Conservation (phyloP, 2,888 invertebrate genomes). For the Agonum fuliginosum region DNA sequence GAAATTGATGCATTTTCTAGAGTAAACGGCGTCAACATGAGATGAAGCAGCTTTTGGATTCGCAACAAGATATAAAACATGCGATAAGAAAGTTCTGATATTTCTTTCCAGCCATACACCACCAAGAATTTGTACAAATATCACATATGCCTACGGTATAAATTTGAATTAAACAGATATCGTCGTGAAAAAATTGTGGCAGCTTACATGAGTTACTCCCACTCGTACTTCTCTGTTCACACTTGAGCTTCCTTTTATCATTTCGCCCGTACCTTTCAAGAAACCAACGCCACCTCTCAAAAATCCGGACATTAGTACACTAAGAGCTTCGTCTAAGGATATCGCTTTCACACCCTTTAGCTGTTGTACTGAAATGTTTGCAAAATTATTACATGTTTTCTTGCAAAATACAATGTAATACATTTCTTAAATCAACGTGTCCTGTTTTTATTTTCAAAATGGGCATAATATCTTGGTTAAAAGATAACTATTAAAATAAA, state of each 20-base stretch:
- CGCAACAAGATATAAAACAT: constrained; percentile 93
- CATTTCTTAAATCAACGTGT: background rate
- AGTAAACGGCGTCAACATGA: constrained; percentile 98
- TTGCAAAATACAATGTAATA: too few relatives aligned
- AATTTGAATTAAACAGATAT: constrained; percentile 23
- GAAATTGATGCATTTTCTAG: constrained; percentile 97
- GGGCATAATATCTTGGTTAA: too few relatives aligned
- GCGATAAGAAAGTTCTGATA: constrained; percentile 88
- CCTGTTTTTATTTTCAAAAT: background rate
- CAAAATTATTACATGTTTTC: too few relatives aligned
- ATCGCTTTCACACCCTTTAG: constrained; percentile 80
- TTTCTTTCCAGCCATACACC: constrained; percentile 96
- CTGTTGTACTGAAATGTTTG: constrained; percentile 74
- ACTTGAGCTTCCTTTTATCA: constrained; percentile 95
- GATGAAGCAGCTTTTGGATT: constrained; percentile 97
- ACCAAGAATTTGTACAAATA: constrained; percentile 95
- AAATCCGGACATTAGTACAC: constrained; percentile 94
- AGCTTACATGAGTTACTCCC: constrained; percentile 94
- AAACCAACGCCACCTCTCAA: constrained; percentile 95
- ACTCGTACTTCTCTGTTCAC: constrained; percentile 97
- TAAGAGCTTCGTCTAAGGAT: constrained; percentile 93
- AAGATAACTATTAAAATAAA: too few relatives aligned
- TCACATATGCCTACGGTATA: constrained; percentile 89
- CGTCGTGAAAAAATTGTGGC: constrained; percentile 13
- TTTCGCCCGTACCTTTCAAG: constrained; percentile 93